Evolutionary conservation across 2,888 invertebrate species (phyloP), one percentile per base, ranked within the genome.

Genomic region (Sylvicola cinctus): DNA sequence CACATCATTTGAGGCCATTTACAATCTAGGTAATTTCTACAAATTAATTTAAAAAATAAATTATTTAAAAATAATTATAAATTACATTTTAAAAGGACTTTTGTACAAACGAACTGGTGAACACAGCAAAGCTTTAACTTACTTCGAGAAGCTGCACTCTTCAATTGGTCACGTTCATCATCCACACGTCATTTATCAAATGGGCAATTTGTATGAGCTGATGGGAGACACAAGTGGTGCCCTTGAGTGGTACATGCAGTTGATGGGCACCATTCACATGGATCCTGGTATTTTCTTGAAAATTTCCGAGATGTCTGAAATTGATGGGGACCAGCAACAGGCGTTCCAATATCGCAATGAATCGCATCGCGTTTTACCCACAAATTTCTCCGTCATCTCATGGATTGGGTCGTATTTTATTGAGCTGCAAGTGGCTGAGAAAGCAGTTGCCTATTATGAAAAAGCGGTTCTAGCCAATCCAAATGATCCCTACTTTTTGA

Each of bases 351-450:
- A 54, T 41, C 52, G 52, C 34, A 54, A 53, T 25, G 56, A 57
- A 38, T 54, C 55, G 0, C 54, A 51, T 41, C 50, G 52, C 33
- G 49, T 55, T 17, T 54, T 54, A 40, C 57, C 55, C 16, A 54
- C 53, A 38, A 51, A 54, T 46, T 48, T 52, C 36, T 70, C 73
- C 32, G 80, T 84, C 1, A 78, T 88, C 41, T 80, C 84, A 48
- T 88, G 88, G 73, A 65, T 90, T 35, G 88, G 85, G 16, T 79
- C 83, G 0, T 84, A 90, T 54, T 85, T 80, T 49, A 76, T 87
- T 39, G 83, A 85, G 46, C 70, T 84, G 50, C 84, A 87, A 59
- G 75, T 85, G 31, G 74, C 81, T 20, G 88, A 90, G 51, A 85
- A 84, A 52, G 87, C 88, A 1, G 65, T 81, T 26, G 61, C 62